Percentiles rank a stretch among this genome's conserved stretches.
phyloP scores from a whole-genome alignment of 2,888 invertebrate genomes.

The Allacma fusca region DNA sequence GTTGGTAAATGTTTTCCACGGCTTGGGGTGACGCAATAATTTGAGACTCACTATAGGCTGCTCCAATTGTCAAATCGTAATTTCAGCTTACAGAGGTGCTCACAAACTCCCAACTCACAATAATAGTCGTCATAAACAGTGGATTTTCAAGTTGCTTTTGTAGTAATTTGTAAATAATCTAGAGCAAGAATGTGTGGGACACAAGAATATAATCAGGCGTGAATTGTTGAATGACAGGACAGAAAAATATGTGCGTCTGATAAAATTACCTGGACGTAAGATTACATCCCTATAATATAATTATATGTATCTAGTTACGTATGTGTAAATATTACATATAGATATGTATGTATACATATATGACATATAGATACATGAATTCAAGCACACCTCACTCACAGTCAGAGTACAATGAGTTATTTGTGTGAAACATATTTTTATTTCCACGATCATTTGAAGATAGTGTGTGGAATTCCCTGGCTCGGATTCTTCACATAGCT shows the following conservation, averaged over 20 bases:
- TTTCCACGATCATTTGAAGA: neutral
- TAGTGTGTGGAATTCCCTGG: neutral
- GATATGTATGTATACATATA: no score
- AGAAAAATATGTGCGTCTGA: neutral
- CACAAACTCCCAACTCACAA: neutral
- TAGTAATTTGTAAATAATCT: conserved; percentile 16
- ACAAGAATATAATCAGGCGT: neutral
- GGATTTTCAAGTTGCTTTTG: neutral
- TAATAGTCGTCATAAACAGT: conserved; percentile 1
- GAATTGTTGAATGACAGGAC: neutral
- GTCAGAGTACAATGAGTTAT: conserved; percentile 3
- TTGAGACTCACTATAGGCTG: neutral
- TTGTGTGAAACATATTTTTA: conserved; percentile 3
- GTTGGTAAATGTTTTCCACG: conserved; percentile 3
- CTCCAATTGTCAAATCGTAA: neutral
- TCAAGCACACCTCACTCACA: no score
- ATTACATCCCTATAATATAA: no score
- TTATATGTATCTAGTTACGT: no score
- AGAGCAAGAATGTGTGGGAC: conserved; percentile 4
- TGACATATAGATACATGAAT: no score
- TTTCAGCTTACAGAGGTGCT: neutral
- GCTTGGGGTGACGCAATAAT: neutral
- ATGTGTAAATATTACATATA: no score
- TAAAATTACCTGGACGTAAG: no score
- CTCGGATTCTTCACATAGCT: neutral